phyloP scores from a whole-genome alignment of 1,140 invertebrate species.

The Drosophila nikananu region DNA sequence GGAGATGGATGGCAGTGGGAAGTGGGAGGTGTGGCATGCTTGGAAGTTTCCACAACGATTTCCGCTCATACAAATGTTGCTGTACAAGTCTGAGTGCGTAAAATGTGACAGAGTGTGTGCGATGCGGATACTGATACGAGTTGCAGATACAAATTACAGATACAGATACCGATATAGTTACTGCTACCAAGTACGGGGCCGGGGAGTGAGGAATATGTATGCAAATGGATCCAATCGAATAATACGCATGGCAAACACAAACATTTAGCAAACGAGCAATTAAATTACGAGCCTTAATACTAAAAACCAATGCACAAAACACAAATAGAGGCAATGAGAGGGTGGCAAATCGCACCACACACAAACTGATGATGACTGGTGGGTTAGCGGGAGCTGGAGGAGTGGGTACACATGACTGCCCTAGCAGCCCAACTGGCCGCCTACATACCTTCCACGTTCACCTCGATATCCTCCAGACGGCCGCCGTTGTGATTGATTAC shows the following conservation, averaged over 20 bases:
- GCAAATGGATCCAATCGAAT: slow-evolving; percentile 56
- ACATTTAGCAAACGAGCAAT: slow-evolving; percentile 75
- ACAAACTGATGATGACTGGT: slow-evolving; percentile 27
- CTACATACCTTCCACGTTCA: slow-evolving; percentile 96
- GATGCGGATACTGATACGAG: slow-evolving; percentile 46
- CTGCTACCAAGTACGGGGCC: slow-evolving; percentile 36
- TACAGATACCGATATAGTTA: slow-evolving; percentile 35
- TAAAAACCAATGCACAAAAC: slow-evolving; percentile 61
- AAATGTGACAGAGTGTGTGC: slow-evolving; percentile 48
- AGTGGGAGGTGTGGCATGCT: slow-evolving; percentile 50
- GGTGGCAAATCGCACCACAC: neutral
- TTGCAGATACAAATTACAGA: slow-evolving; percentile 47
- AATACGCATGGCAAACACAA: slow-evolving; percentile 56
- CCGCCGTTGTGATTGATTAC: slow-evolving; percentile 91
- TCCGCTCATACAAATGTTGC: slow-evolving; percentile 68
- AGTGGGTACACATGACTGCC: slow-evolving; percentile 2
- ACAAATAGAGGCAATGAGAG: slow-evolving; percentile 46
- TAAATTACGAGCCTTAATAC: slow-evolving; percentile 71
- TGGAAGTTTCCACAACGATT: slow-evolving; percentile 68
- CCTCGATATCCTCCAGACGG: slow-evolving; percentile 95
- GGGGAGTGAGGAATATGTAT: slow-evolving; percentile 31
- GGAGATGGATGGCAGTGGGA: slow-evolving; percentile 19
- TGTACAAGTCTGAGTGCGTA: slow-evolving; percentile 48
- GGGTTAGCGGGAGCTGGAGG: slow-evolving; percentile 21
- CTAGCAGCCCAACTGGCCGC: slow-evolving; percentile 5